Evolutionary conservation across 2,113 vertebrate species (phyloP), one percentile per base, ranked within the genome.

Genomic region (Thunnus maccoyii): DNA sequence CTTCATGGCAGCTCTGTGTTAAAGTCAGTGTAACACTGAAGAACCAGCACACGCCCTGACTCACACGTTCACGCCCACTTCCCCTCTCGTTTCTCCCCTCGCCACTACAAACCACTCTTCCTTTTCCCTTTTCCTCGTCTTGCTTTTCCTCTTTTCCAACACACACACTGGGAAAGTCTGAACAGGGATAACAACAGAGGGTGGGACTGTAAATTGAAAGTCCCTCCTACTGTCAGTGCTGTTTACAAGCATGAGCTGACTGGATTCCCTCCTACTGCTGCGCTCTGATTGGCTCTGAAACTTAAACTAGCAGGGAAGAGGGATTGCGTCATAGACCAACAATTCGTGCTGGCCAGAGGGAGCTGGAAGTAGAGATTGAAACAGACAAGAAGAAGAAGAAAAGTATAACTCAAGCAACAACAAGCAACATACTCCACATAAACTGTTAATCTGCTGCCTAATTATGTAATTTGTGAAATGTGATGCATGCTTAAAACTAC

Each of bases 311-410:
- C 72, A 54, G 20, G 58, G 86, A 78, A 52, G 86, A 82, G 70
- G 65, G 90, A 91, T 94, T 95, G 93, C 92, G 63, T 95, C 94
- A 95, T 83, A 64, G 88, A 64, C 67, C 79, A 95, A 89, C 89
- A 91, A 95, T 95, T 88, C 75, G 67, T 83, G 83, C 73, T 85
- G 84, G 91, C 78, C 78, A 58, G 68, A 83, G 84, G 68, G 80
- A 85, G 72, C n/a, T 20, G 74, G 80, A 57, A 66, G 68, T n/a
- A 44, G 68, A 64, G 79, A 83, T 17, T 73, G 77, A 60, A 63
- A 75, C 25, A 68, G 65, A 74, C 22, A 12, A 67, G 66, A 57
- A 51, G 36, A 72, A 46, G 47, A 67, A 67, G 27, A 20, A 58
- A 73, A 44, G 22, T 44, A 27, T 13, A 62, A 57, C 25, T 52